phyloP scores from a whole-genome alignment of 2,797 vertebrate species.

The Diglossa cyanea region DNA sequence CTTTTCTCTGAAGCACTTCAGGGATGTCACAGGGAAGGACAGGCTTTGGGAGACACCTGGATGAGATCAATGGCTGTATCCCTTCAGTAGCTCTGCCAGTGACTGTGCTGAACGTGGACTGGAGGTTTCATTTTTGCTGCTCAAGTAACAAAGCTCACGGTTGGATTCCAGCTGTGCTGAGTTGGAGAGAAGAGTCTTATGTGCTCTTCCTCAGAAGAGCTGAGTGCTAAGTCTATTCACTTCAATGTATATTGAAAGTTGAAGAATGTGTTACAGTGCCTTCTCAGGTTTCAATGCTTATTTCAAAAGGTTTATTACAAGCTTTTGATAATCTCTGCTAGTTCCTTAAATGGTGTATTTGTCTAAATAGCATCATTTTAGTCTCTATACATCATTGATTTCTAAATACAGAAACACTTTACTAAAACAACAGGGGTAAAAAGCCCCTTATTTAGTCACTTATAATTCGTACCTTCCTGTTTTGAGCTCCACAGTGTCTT shows the following conservation, averaged over 20 bases:
- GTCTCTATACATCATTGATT: background rate
- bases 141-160: background rate
- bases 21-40: background rate
- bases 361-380: background rate
- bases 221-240: background rate
- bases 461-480: background rate
- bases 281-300: background rate
- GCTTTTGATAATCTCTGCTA: background rate
- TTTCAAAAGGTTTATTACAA: background rate
- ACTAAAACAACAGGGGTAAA: background rate
- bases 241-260: background rate
- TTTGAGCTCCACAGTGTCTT: background rate
- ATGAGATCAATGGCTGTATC: background rate
- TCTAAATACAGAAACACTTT: background rate
- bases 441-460: rapidly evolving
- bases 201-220: background rate
- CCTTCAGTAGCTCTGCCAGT: background rate
- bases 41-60: background rate
- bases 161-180: background rate
- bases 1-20: background rate
- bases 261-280: background rate
- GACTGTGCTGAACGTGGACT: background rate
- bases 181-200: background rate
- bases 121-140: background rate
- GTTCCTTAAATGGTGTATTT: background rate